These are phyloP conservation scores for Micrasema minimum DNA, from an alignment of 1,140 invertebrate genomes.

Conservation along the genomic window DNA sequence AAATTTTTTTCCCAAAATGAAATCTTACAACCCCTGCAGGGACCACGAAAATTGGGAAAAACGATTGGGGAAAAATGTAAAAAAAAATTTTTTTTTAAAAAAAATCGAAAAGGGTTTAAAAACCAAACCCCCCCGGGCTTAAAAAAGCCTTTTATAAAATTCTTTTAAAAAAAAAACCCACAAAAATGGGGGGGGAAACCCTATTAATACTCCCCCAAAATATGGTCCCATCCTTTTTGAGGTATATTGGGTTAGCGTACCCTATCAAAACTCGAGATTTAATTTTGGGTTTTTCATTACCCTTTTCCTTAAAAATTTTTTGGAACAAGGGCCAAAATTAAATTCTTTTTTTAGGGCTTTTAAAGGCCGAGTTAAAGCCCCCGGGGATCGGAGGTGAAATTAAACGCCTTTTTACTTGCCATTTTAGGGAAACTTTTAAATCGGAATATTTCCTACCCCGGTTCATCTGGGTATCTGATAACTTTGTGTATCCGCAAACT, in stretches of 20 bases:
- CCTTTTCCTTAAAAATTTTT: conserved; percentile 46
- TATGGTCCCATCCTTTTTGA: conserved; percentile 26
- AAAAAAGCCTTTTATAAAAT: conserved; percentile 19
- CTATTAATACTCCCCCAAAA: conserved; percentile 40
- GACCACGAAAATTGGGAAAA: too few relatives aligned
- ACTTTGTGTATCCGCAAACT: conserved; percentile 36
- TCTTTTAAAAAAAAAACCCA: conserved; percentile 7
- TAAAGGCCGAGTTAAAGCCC: too few relatives aligned
- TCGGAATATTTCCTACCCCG: conserved; percentile 36
- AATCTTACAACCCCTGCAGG: too few relatives aligned
- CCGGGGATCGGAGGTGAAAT: too few relatives aligned
- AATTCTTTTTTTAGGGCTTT: too few relatives aligned
- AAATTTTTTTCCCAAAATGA: too few relatives aligned
- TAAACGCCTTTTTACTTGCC: conserved; percentile 11
- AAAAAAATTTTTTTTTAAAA: too few relatives aligned
- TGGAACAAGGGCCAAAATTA: conserved; percentile 15
- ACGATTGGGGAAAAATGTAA: too few relatives aligned
- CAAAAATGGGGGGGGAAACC: conserved; percentile 23
- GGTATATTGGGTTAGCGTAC: conserved; percentile 42
- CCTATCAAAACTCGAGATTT: conserved; percentile 48
- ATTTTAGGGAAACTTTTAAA: conserved; percentile 32
- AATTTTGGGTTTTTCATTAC: conserved; percentile 47
- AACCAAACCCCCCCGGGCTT: too few relatives aligned
- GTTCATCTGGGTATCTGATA: conserved; percentile 33
- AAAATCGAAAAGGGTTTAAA: too few relatives aligned